phyloP scores from a whole-genome alignment of 2,797 vertebrate species.

The Peromyscus attwateri region DNA sequence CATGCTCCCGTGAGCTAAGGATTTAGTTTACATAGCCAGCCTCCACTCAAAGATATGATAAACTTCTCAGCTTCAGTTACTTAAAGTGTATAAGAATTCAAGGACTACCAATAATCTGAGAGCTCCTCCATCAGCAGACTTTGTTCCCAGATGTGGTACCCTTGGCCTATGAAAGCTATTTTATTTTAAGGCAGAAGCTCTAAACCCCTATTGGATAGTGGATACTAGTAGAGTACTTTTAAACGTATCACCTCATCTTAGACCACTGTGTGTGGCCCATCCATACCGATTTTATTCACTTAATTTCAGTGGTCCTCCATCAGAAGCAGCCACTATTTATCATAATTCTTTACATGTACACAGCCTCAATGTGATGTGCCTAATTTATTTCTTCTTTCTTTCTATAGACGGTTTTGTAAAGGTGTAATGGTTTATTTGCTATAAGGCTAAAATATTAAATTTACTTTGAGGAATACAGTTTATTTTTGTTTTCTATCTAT shows the following conservation, averaged over 20 bases:
- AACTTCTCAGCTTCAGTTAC: slow-evolving; percentile 81
- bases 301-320: neutral
- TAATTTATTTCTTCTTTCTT: neutral
- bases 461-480: neutral
- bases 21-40: neutral
- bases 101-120: slow-evolving; percentile 75
- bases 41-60: neutral
- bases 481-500: neutral
- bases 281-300: neutral
- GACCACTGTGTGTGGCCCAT: neutral
- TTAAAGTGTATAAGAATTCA: slow-evolving; percentile 80
- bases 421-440: neutral
- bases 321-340: neutral
- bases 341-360: slow-evolving; percentile 50
- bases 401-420: neutral
- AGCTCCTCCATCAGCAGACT: slow-evolving; percentile 78
- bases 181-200: slow-evolving; percentile 63
- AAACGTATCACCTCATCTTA: neutral
- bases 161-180: slow-evolving; percentile 79
- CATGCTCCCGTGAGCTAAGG: slow-evolving; percentile 77
- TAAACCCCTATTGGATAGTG: neutral
- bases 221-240: neutral
- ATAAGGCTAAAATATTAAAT: neutral
- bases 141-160: slow-evolving; percentile 34
- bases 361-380: neutral